phyloP scores from a whole-genome alignment of 2,888 invertebrate genomes.

The Podotricha telesiphe region DNA sequence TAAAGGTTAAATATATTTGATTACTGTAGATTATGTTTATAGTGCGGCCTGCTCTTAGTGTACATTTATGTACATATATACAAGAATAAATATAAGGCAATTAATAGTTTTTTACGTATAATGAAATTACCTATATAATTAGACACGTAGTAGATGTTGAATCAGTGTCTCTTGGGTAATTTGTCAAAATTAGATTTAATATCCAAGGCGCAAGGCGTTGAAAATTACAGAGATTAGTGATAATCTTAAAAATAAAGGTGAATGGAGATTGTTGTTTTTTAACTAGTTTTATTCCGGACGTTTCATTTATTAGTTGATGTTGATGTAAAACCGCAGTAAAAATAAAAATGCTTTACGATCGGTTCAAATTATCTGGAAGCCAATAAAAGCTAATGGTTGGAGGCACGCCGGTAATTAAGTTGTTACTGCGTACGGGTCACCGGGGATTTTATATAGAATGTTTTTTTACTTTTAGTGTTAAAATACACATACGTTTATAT shows the following conservation, averaged over 20 bases:
- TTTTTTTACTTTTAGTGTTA: conserved; percentile 3
- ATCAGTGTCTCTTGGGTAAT: too few species aligned
- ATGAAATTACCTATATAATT: too few species aligned
- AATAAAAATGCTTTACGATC: conserved; percentile 39
- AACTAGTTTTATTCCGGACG: conserved; percentile 4
- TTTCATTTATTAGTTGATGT: conserved; percentile 17
- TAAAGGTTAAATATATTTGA: conserved; percentile 19
- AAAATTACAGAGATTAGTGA: too few species aligned
- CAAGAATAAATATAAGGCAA: not conserved
- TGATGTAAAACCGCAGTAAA: conserved; percentile 30
- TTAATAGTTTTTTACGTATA: too few species aligned
- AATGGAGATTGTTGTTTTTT: not conserved
- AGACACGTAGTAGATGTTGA: too few species aligned
- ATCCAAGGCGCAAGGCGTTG: too few species aligned
- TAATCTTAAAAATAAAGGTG: too few species aligned
- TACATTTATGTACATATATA: not conserved
- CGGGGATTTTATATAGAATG: not conserved
- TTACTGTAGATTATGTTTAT: not conserved
- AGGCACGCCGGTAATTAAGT: conserved; percentile 28
- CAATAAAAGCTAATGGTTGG: conserved; percentile 36
- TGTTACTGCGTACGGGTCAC: conserved; percentile 19
- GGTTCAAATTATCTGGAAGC: conserved; percentile 40
- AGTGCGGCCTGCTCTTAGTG: not conserved
- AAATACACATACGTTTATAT: not conserved
- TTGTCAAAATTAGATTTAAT: too few species aligned